Percentiles rank a stretch among this genome's conserved stretches.
These are phyloP conservation scores for Dicrurus megarhynchus DNA, from an alignment of 2,113 vertebrate genomes.

Conservation along the genomic window DNA sequence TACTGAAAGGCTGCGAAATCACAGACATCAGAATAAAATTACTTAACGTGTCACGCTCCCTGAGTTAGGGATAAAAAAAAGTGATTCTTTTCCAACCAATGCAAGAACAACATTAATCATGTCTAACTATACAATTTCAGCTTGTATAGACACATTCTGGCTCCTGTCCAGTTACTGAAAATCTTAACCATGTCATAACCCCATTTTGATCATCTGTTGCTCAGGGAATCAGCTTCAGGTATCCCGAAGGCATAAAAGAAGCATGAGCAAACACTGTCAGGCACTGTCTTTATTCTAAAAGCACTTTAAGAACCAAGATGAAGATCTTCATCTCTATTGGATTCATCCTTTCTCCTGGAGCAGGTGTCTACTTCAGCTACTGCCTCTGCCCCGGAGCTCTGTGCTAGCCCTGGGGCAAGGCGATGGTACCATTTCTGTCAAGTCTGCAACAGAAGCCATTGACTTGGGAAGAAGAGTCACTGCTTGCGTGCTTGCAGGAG, in stretches of 20 bases:
- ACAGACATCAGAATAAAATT: not conserved
- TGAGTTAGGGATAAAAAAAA: not conserved
- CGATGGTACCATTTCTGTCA: not conserved
- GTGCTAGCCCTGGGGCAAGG: not conserved
- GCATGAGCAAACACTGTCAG: accelerated
- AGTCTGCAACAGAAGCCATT: not conserved
- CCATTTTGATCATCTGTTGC: not conserved
- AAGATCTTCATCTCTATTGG: not conserved
- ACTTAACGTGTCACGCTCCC: not conserved
- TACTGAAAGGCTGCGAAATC: not conserved
- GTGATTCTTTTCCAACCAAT: not conserved
- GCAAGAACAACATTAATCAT: not conserved
- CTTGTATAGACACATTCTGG: not conserved
- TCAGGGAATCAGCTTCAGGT: not conserved
- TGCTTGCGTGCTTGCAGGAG: accelerated
- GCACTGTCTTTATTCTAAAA: not conserved
- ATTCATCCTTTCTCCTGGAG: not conserved
- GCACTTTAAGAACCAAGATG: not conserved
- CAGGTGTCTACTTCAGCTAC: not conserved
- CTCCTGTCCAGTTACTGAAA: not conserved
- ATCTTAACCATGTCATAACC: not conserved
- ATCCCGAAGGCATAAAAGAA: not conserved
- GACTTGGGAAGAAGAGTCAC: not conserved
- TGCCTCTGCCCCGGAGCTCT: not conserved
- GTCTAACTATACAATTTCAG: not conserved